These are phyloP conservation scores for Anodontia alba DNA, from an alignment of 2,888 invertebrate species.

Conservation along the genomic window DNA sequence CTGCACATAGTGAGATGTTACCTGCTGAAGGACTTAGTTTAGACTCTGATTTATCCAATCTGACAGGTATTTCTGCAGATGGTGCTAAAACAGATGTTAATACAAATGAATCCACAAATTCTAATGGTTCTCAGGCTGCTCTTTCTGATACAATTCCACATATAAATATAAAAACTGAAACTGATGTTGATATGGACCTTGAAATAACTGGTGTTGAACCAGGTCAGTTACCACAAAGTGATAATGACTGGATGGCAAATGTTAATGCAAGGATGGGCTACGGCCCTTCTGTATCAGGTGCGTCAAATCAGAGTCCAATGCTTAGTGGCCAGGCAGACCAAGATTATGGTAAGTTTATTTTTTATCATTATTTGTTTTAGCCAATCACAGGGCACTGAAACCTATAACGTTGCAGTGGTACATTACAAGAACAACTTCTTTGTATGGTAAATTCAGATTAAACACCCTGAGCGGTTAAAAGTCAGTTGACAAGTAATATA, in stretches of 20 bases:
- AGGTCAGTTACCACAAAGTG: neutral
- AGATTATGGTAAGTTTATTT: neutral
- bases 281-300: neutral
- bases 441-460: too few relatives aligned
- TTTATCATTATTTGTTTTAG: neutral
- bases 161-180: neutral
- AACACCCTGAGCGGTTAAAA: too few relatives aligned
- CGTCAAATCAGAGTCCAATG: neutral
- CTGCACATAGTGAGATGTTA: neutral
- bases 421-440: too few relatives aligned
- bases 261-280: neutral
- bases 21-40: neutral
- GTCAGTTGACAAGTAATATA: too few relatives aligned
- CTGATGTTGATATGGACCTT: neutral
- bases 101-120: neutral
- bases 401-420: too few relatives aligned
- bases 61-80: too few relatives aligned
- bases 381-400: too few relatives aligned
- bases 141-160: neutral
- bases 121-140: neutral
- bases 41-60: neutral
- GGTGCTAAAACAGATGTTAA: neutral
- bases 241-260: neutral
- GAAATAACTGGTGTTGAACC: constrained; percentile 1
- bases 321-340: neutral